phyloP scores from a whole-genome alignment of 1,140 invertebrate genomes.

The Drosophila nigrodunni region DNA sequence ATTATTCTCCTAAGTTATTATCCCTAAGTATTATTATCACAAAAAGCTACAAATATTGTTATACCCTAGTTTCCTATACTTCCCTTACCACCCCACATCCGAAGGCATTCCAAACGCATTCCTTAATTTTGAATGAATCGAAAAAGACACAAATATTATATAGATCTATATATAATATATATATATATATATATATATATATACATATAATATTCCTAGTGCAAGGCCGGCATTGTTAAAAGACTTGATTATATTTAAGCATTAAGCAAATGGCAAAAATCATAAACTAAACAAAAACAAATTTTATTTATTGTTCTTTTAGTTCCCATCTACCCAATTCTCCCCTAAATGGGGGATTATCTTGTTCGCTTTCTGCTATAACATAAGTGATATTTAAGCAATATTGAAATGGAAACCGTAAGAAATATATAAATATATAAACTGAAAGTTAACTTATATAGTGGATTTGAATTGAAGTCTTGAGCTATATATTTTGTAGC shows the following conservation, averaged over 20 bases:
- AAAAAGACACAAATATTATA: conserved; percentile 18
- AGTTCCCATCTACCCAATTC: conserved; percentile 13
- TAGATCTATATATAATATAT: too few species aligned
- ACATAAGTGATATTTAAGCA: conserved; percentile 45
- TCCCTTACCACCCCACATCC: conserved; percentile 1
- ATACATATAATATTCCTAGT: conserved; percentile 64
- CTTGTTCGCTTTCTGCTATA: conserved; percentile 49
- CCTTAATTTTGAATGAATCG: conserved; percentile 52
- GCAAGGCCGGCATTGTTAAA: conserved; percentile 72
- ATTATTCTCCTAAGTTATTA: conserved; percentile 21
- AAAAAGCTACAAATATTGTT: conserved; percentile 54
- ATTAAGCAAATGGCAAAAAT: conserved; percentile 52
- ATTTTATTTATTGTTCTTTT: conserved; percentile 69
- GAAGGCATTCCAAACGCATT: conserved; percentile 69
- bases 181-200: conserved; percentile 46
- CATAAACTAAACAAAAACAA: conserved; percentile 32
- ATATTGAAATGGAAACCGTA: conserved; percentile 39
- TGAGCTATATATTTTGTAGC: not conserved
- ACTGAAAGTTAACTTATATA: not conserved
- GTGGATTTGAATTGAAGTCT: not conserved
- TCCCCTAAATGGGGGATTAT: not conserved
- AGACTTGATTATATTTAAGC: conserved; percentile 80
- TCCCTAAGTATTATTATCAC: conserved; percentile 68
- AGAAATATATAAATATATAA: not conserved
- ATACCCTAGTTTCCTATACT: not conserved